phyloP scores from a whole-genome alignment of 1,140 invertebrate genomes.

The Lordiphosa collinella region DNA sequence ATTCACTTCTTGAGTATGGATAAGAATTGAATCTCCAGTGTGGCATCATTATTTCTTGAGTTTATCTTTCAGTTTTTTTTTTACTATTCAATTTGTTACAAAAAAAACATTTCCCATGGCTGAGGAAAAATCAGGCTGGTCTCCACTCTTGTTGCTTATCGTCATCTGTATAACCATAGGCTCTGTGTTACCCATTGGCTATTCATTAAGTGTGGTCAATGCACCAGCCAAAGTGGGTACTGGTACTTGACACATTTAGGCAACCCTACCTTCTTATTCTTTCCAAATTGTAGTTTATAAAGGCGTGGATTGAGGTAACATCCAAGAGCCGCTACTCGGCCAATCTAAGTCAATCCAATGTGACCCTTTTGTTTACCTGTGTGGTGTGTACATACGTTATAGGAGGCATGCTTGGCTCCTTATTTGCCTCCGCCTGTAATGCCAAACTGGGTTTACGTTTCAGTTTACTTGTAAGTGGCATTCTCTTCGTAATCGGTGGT shows the following conservation, averaged over 20 bases:
- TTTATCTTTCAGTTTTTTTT: neutral
- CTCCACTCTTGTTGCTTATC: conserved; percentile 7
- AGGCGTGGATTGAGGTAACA: conserved; percentile 85
- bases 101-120: conserved; percentile 3
- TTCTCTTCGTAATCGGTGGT: conserved; percentile 64
- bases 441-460: conserved; percentile 84
- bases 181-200: conserved; percentile 91
- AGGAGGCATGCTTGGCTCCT: conserved; percentile 86
- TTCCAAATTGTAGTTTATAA: conserved; percentile 82
- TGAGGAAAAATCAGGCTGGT: conserved; percentile 18
- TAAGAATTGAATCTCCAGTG: too few species aligned
- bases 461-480: conserved; percentile 14
- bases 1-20: too few species aligned
- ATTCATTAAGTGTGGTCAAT: conserved; percentile 92
- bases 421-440: conserved; percentile 84
- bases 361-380: conserved; percentile 86
- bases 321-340: conserved; percentile 81
- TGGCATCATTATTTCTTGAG: neutral
- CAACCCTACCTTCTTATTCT: neutral
- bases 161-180: conserved; percentile 32
- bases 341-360: conserved; percentile 77
- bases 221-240: conserved; percentile 85
- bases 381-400: conserved; percentile 89
- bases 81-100: neutral
- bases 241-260: conserved; percentile 17